Evolutionary conservation across 2,797 vertebrate species (phyloP), one percentile per base, ranked within the genome.

Genomic region (Scleropages formosus): DNA sequence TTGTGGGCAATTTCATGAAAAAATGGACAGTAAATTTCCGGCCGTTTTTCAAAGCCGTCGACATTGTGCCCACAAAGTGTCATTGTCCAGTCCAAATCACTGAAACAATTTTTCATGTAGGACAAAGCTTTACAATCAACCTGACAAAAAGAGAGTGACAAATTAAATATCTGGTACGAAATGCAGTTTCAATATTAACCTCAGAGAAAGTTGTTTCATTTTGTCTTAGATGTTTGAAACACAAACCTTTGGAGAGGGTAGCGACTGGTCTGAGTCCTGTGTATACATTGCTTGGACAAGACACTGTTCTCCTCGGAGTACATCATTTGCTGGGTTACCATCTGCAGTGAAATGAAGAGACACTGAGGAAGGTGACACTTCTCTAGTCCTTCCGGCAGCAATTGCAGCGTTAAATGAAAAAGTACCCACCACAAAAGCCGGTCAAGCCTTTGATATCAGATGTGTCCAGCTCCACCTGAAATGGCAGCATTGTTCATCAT

Each of bases 371-470:
- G 69, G 39, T 47, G 44, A 16, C 67, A 26, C 0, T 15, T 66
- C n/a, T 69, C 24, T 47, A 68, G 4, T 11, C n/a, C 3, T 0
- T 26, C 67, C 26, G 46, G 20, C 49, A 20, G 8, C 7, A 27
- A 51, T 16, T 26, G 69, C 46, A 56, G 9, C 2, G 27, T 15
- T 20, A 49, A 15, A n/a, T n/a, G 39, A 39, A 65, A 74, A 65
- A 26, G 49, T 31, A 0, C 53, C 76, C 77, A 27, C 88, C 88
- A 88, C 91, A 93, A 13, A 92, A 80, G 74, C 90, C 91, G 1
- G 51, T 80, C 83, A 89, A 85, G 49, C 78, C 85, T 0, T 66
- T 9, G 39, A 77, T 77, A 53, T 85, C 77, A 46, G 80, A 47
- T 49, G 72, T 73, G 22, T 84, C 83, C 67, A 91, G 66, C 16